Conservation (phyloP, 23 tunicate species). For the Pegea sp. region DNA sequence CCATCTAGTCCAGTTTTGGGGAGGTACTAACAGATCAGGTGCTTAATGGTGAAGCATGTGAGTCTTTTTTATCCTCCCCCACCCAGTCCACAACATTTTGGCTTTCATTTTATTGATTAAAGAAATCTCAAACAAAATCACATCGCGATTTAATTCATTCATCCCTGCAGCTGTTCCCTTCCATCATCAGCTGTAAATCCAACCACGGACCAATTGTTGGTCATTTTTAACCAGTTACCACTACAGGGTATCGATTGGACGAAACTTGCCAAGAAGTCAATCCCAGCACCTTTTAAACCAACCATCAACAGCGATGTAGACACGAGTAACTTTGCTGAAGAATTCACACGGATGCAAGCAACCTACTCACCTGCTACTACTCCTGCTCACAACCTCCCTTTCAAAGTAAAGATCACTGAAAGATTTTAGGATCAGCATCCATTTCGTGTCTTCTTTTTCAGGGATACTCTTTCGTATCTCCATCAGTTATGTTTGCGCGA, state of each 20-base stretch:
- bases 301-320: constrained; percentile 48
- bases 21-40: too few relatives aligned
- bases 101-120: too few relatives aligned
- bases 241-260: constrained; percentile 72
- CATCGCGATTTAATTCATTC: too few relatives aligned
- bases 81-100: too few relatives aligned
- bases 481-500: constrained; percentile 60
- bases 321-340: constrained; percentile 93
- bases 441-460: constrained; percentile 8
- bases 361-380: constrained; percentile 83
- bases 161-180: too few relatives aligned
- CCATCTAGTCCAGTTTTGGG: too few relatives aligned
- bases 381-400: constrained; percentile 39
- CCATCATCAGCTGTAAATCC: too few relatives aligned
- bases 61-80: too few relatives aligned
- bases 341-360: constrained; percentile 70
- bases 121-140: too few relatives aligned
- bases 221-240: neutral
- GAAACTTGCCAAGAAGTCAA: constrained; percentile 25
- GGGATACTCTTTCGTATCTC: constrained; percentile 89
- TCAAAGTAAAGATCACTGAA: constrained; percentile 25
- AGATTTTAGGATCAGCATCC: neutral
- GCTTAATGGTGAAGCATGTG: too few relatives aligned
- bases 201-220: too few relatives aligned
- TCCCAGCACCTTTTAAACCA: constrained; percentile 88